Evolutionary conservation across 2,797 vertebrate species (phyloP).

Genomic region (Limosa lapponica): DNA sequence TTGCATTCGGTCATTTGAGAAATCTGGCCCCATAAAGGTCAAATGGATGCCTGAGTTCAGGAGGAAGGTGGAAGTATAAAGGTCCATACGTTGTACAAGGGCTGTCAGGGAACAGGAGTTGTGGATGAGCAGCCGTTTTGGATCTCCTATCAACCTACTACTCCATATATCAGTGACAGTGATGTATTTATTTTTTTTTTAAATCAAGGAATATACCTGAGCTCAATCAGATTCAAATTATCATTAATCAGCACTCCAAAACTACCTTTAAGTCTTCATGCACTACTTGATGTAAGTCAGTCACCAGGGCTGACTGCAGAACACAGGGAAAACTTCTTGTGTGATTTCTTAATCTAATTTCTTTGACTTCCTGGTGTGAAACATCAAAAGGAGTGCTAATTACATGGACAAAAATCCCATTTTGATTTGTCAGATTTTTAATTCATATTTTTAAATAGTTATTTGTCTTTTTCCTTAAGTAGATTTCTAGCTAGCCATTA

Average conservation of each 20-base stretch:
- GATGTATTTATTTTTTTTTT: not conserved
- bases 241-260: not conserved
- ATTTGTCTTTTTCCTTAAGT: not conserved
- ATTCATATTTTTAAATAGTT: not conserved
- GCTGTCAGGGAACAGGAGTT: not conserved
- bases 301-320: not conserved
- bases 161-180: not conserved
- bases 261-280: not conserved
- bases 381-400: not conserved
- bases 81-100: not conserved
- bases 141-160: not conserved
- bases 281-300: not conserved
- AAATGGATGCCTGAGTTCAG: not conserved
- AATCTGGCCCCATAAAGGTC: not conserved
- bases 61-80: not conserved
- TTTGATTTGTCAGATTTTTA: not conserved
- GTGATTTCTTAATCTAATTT: not conserved
- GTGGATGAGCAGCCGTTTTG: not conserved
- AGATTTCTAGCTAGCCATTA: not conserved
- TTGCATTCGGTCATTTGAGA: not conserved
- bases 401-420: not conserved
- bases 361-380: not conserved
- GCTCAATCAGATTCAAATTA: not conserved
- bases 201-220: not conserved
- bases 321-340: not conserved